Evolutionary conservation across 2,888 invertebrate genomes (phyloP).

Genomic region (Nomada goodeniana): DNA sequence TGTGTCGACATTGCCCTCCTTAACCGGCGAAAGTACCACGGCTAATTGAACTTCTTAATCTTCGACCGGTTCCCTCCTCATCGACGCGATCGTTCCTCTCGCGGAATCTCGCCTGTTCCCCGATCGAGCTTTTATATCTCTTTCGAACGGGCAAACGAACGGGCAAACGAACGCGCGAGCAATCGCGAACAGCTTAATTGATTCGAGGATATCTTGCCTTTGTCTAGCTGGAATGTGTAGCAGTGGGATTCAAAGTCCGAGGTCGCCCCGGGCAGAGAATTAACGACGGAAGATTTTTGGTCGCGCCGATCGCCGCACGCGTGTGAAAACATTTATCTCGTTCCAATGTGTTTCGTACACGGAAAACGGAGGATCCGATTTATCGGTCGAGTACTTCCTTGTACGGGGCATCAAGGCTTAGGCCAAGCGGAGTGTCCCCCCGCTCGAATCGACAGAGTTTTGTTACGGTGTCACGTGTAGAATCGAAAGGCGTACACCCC

Average conservation of each 20-base stretch:
- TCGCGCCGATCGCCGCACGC: too few species aligned
- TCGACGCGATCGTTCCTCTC: not conserved
- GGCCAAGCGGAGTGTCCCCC: not conserved
- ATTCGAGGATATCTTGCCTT: too few species aligned
- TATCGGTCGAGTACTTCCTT: constrained; percentile 8
- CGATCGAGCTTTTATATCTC: not conserved
- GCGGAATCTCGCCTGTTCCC: constrained; percentile 1
- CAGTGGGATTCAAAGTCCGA: not conserved
- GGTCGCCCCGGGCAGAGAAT: not conserved
- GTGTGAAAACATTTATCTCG: not conserved
- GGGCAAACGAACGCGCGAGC: too few species aligned
- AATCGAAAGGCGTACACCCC: not conserved
- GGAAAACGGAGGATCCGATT: constrained; percentile 2
- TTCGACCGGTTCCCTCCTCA: constrained; percentile 6
- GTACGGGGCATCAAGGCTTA: not conserved
- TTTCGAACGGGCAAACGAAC: too few species aligned
- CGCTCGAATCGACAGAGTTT: not conserved
- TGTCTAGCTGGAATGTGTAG: not conserved
- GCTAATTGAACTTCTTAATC: constrained; percentile 59
- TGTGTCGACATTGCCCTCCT: constrained; percentile 65
- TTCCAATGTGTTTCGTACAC: not conserved
- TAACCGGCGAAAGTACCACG: constrained; percentile 57
- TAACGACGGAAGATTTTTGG: not conserved
- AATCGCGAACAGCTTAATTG: too few species aligned
- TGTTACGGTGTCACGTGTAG: not conserved